Base-by-base conservation (phyloP, 23 tunicate genomes). In the Corella eumyota region DNA sequence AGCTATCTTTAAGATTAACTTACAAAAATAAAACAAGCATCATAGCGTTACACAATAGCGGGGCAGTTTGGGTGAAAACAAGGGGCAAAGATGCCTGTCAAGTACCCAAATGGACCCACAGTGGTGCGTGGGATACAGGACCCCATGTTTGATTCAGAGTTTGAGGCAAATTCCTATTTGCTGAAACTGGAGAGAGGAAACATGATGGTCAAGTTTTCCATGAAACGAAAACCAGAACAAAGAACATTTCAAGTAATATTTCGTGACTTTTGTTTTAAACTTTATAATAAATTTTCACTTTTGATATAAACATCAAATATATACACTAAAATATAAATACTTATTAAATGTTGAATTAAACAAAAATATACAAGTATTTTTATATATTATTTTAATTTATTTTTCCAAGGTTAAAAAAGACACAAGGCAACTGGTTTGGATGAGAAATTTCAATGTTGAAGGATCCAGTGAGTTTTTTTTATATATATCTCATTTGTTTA, bases 151-250 rank as follows among this genome's bases (percentile, higher is more conserved):
- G 66, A 72, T 36, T 21, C 48, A 32, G 88, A 73, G 25, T 9
- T 7, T 47, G 77, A 88, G 38, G 40, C 32, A 5, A 22, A 53
- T 1, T 54, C 30, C 1, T 55, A 78, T 21, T 28, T 88, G 32
- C 62, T 30, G 26, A 67, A 76, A 61, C 67, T 88, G 9, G 80
- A 34, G 11, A 74, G 60, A 64, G 96, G 96, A 58, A 88, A 88
- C 44, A 28, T 88, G 35, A 88, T 88, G 96, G 68, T 27, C 13
- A 88, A 78, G 51, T 78, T 88, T 46, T 78, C 87, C 35, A 67
- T 34, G 59, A 72, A 68, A 45, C 40, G 58, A 26, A 68, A 54
- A 61, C 67, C 66, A 1, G 96, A 88, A 35, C 76, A 79, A 55
- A 40, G 96, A 44, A 79, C 88, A 13, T 88, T 88, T 40, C 73